phyloP scores from a whole-genome alignment of 2,888 invertebrate genomes.

The Aporophyla nigra region DNA sequence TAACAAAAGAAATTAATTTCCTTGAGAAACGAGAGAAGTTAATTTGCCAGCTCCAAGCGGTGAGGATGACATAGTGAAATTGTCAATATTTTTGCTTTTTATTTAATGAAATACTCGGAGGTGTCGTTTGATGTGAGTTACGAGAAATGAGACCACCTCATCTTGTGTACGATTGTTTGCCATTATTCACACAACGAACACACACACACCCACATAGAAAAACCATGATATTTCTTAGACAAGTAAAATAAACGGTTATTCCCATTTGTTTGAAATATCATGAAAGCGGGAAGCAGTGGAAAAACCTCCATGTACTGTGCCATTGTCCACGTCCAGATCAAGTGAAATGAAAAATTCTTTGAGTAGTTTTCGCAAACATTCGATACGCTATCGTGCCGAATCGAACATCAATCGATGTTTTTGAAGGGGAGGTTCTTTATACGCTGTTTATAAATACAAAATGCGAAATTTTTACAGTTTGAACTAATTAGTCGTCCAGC shows the following conservation, averaged over 20 bases:
- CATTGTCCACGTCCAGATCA: neutral
- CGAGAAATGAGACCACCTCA: neutral
- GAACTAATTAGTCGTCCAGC: too few relatives aligned
- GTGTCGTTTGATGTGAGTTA: slow-evolving; percentile 18
- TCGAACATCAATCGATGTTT: too few relatives aligned
- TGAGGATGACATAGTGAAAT: slow-evolving; percentile 26
- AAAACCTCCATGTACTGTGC: neutral
- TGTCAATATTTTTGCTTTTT: slow-evolving; percentile 40
- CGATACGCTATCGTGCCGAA: too few relatives aligned
- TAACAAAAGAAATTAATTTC: slow-evolving; percentile 61
- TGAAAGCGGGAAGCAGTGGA: neutral
- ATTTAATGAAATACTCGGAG: slow-evolving; percentile 15
- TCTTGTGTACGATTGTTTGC: neutral
- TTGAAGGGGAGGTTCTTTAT: too few relatives aligned
- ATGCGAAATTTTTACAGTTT: too few relatives aligned
- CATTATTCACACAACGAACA: neutral
- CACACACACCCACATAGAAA: too few relatives aligned
- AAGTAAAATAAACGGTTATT: neutral
- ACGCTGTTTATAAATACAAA: too few relatives aligned
- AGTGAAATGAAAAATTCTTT: neutral
- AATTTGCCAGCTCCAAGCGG: slow-evolving; percentile 45
- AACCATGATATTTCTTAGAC: neutral
- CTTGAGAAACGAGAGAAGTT: slow-evolving; percentile 48
- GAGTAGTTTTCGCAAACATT: neutral
- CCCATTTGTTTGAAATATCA: neutral